Conservation (phyloP, 1,140 invertebrate species). For the Apis mellifera region DNA sequence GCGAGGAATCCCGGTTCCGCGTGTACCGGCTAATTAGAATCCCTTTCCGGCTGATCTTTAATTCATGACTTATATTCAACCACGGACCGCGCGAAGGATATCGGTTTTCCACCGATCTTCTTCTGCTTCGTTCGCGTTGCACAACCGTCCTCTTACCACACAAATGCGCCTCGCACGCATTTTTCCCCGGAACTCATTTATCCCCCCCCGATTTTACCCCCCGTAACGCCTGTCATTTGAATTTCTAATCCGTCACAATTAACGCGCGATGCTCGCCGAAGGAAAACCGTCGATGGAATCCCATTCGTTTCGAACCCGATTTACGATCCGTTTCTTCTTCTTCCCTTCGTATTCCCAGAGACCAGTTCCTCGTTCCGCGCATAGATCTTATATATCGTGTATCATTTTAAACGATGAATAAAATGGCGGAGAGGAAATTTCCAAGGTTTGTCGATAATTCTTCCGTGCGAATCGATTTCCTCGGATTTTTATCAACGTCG, state of each 20-base stretch:
- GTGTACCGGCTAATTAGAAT: slow-evolving; percentile 52
- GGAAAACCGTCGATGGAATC: slow-evolving; percentile 32
- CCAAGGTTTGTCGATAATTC: too few relatives aligned
- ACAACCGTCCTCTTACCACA: not conserved
- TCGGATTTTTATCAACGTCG: too few relatives aligned
- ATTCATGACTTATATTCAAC: slow-evolving; percentile 50
- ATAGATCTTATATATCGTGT: too few relatives aligned
- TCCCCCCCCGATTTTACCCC: too few relatives aligned
- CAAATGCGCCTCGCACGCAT: not conserved
- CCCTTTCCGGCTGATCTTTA: slow-evolving; percentile 52
- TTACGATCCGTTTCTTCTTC: slow-evolving; percentile 25
- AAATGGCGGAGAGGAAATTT: too few relatives aligned
- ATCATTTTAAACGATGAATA: too few relatives aligned
- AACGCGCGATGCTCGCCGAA: not conserved
- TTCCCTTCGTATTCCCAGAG: too few relatives aligned
- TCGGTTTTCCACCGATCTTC: slow-evolving; percentile 20
- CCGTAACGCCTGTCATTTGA: not conserved
- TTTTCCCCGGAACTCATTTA: not conserved
- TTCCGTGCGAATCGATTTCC: too few relatives aligned
- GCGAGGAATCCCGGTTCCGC: slow-evolving; percentile 35
- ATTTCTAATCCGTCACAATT: slow-evolving; percentile 42
- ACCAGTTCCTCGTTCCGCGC: too few relatives aligned
- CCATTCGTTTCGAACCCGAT: slow-evolving; percentile 26
- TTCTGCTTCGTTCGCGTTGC: not conserved
- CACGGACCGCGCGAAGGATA: slow-evolving; percentile 9